A percentile compares a stretch with the other conserved stretches of the same genome.
Conservation (phyloP, 2,888 invertebrate species). For the Nebria salina region DNA sequence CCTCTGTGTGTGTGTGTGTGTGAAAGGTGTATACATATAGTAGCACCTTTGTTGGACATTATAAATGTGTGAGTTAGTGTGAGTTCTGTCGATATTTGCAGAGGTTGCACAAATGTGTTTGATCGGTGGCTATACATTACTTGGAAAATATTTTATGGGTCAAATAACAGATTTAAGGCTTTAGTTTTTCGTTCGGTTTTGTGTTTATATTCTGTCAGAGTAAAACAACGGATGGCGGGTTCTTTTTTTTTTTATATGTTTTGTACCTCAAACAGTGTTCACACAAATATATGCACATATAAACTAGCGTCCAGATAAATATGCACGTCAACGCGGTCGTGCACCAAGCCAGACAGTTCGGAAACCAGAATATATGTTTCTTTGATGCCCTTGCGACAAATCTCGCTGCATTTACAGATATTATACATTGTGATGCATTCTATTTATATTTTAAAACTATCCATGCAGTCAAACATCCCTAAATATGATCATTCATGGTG, state of each 20-base stretch:
- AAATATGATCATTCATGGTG: too few relatives aligned
- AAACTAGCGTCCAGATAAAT: slow-evolving; percentile 19
- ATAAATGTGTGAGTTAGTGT: background rate
- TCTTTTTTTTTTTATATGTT: background rate
- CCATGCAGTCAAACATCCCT: too few relatives aligned
- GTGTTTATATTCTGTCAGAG: slow-evolving; percentile 23
- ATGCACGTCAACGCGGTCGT: slow-evolving; percentile 13
- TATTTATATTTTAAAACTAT: too few relatives aligned
- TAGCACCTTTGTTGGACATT: background rate
- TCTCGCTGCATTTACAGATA: slow-evolving; percentile 1
- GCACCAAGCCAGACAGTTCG: background rate
- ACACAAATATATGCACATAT: slow-evolving; percentile 17
- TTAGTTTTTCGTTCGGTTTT: slow-evolving; percentile 6
- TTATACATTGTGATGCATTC: background rate
- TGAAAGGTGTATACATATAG: background rate
- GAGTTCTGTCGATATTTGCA: background rate
- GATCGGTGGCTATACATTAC: slow-evolving; percentile 7
- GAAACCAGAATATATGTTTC: slow-evolving; percentile 18
- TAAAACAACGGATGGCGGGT: slow-evolving; percentile 9
- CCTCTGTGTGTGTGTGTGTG: too few relatives aligned
- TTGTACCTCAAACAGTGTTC: background rate
- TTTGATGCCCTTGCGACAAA: background rate
- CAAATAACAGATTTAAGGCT: slow-evolving; percentile 17
- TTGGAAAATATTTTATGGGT: slow-evolving; percentile 14
- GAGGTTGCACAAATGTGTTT: slow-evolving; percentile 18